Conservation (phyloP, 2,797 vertebrate species). For the Cyclopterus lumpus region DNA sequence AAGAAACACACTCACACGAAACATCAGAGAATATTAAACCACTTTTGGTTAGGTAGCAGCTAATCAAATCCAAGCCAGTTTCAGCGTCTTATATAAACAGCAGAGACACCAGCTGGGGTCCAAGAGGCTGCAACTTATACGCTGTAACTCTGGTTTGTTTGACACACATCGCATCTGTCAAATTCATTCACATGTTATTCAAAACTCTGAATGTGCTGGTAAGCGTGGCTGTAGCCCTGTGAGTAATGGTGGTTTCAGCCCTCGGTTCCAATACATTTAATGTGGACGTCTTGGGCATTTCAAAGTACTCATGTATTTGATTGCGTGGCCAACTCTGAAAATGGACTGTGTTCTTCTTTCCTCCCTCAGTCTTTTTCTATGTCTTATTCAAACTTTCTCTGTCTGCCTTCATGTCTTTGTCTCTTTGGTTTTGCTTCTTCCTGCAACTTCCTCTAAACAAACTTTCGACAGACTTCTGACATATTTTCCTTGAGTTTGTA, state of each 20-base stretch:
- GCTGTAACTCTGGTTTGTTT: neutral
- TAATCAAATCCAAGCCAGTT: conserved; percentile 34
- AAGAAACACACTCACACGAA: conserved; percentile 17
- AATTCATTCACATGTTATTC: conserved; percentile 48
- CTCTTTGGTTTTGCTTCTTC: conserved; percentile 12
- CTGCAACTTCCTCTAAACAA: conserved; percentile 46
- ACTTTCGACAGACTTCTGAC: conserved; percentile 34
- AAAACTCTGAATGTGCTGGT: conserved; percentile 26
- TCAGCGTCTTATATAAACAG: conserved; percentile 43
- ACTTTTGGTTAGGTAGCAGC: conserved; percentile 15
- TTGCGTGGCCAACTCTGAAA: conserved; percentile 51
- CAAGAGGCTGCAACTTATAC: conserved; percentile 11
- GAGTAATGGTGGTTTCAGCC: conserved; percentile 34
- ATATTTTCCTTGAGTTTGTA: conserved; percentile 42
- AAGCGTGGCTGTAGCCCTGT: conserved; percentile 17
- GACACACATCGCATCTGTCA: conserved; percentile 55
- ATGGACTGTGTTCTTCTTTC: conserved; percentile 37
- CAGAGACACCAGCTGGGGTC: conserved; percentile 30
- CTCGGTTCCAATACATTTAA: conserved; percentile 38
- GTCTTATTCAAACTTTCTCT: conserved; percentile 7
- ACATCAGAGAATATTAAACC: conserved; percentile 18
- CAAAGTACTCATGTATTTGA: conserved; percentile 37
- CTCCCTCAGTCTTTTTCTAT: conserved; percentile 51
- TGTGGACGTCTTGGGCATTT: conserved; percentile 42
- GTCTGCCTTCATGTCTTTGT: conserved; percentile 24